These are phyloP conservation scores for Lanius ludovicianus DNA, from an alignment of 2,113 vertebrate species.

Conservation along the genomic window DNA sequence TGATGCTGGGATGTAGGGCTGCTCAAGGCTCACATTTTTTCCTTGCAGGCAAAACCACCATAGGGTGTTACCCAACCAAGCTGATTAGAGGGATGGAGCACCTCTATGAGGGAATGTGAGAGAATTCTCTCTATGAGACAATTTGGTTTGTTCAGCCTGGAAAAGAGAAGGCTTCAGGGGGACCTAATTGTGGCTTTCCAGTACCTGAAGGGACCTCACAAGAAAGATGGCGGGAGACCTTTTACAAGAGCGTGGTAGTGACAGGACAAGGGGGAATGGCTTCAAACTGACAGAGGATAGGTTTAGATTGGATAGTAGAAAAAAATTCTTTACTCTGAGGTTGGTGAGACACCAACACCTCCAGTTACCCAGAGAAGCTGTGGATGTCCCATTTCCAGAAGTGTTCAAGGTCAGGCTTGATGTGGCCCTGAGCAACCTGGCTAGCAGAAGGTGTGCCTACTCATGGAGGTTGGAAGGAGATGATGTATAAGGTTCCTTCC, in stretches of 20 bases:
- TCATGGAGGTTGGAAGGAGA: fast-evolving
- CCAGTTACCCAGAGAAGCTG: not conserved
- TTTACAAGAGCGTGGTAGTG: not conserved
- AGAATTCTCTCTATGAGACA: not conserved
- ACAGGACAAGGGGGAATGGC: not conserved
- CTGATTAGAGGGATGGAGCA: not conserved
- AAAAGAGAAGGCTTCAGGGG: not conserved
- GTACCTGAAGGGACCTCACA: not conserved
- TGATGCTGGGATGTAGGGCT: not conserved
- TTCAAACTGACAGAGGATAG: not conserved
- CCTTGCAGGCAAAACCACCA: not conserved
- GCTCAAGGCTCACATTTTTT: not conserved
- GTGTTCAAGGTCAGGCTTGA: not conserved
- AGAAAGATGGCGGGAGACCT: not conserved
- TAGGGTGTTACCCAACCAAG: not conserved
- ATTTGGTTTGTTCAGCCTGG: not conserved
- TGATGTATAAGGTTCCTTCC: not conserved
- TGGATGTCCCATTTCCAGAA: not conserved
- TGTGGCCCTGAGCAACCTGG: not conserved
- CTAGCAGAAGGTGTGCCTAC: not conserved
- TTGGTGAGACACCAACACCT: not conserved
- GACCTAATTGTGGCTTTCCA: no score
- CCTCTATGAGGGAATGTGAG: not conserved
- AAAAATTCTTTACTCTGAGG: not conserved
- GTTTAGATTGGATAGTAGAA: not conserved